phyloP scores from a whole-genome alignment of 2,113 vertebrate species.

The Petroica traversi region DNA sequence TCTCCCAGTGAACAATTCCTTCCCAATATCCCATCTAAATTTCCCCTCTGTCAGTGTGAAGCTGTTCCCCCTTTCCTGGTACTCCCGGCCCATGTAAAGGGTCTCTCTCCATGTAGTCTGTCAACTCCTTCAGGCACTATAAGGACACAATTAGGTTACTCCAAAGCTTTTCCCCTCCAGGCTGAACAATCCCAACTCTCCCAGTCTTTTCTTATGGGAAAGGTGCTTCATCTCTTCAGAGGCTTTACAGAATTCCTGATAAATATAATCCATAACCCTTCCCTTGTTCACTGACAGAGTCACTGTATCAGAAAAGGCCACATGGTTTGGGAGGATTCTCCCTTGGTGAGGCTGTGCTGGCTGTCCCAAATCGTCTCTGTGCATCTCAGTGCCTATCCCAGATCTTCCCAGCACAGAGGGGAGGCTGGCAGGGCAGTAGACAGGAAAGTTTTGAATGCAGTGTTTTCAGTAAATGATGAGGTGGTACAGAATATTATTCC shows the following conservation, averaged over 20 bases:
- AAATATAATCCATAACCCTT: background rate
- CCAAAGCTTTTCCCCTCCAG: background rate
- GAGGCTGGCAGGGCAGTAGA: background rate
- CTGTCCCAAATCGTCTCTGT: background rate
- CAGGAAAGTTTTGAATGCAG: background rate
- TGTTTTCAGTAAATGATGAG: background rate
- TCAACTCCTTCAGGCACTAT: background rate
- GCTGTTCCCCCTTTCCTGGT: background rate
- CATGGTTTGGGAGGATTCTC: rapidly evolving
- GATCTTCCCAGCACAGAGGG: background rate
- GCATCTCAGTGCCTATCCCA: background rate
- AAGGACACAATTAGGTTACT: rapidly evolving
- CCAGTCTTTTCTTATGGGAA: background rate
- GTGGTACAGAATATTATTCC: background rate
- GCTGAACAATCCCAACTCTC: background rate
- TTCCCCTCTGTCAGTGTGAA: background rate
- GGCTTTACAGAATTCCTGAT: no score
- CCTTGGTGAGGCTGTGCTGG: background rate
- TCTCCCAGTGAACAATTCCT: background rate
- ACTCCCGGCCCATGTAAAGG: background rate
- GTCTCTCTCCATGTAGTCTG: rapidly evolving
- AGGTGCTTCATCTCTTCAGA: background rate
- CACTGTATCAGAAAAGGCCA: background rate
- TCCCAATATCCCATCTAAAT: background rate
- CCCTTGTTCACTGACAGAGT: background rate